Evolutionary conservation across 1,140 invertebrate species (phyloP), one percentile per base, ranked within the genome.

Genomic region (Cyclina sinensis): DNA sequence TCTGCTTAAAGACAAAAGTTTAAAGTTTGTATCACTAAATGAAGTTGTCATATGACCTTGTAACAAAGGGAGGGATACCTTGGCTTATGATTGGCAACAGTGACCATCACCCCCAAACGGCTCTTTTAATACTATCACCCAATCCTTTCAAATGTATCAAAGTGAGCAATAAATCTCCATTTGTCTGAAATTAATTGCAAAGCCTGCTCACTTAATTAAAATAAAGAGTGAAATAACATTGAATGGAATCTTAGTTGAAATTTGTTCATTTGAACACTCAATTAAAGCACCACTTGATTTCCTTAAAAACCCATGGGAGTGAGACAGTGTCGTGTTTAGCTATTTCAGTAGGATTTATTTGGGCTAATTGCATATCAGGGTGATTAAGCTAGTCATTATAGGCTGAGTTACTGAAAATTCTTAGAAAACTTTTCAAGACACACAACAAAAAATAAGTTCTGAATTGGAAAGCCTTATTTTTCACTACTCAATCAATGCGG

Each of bases 311-410:
- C 32, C 65, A 18, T 18, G 65, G 32, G 65, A 70, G 16, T 18
- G 21, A 18, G 16, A 16, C 32, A 70, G 14, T 70, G 65, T 27
- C 32, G 35, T 70, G 2, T 30, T 35, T 70, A 37, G 65, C 27
- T 21, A 21, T 70, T 70, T 70, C 65, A 70, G 21, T 70, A 30
- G 2, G 37, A 70, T 70, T 70, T 70, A 70, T 70, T 70, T 18
- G 27, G 21, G 12, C 3, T 70, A 70, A 70, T 70, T 7, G 65
- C 32, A 70, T 1, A 4, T 70, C 32, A 70, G 12, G 35, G 65
- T 70, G 27, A 70, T 70, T 70, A 70, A 70, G 27, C 1, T 14
- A 27, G 65, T 27, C 65, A 70, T 37, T 70, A 39, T 32, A 18
- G 59, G 65, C 65, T 37, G 62, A 37, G 12, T 70, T 70, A 30